These are phyloP conservation scores for Scaptomyza montana DNA, from an alignment of 1,140 invertebrate species.

Conservation along the genomic window DNA sequence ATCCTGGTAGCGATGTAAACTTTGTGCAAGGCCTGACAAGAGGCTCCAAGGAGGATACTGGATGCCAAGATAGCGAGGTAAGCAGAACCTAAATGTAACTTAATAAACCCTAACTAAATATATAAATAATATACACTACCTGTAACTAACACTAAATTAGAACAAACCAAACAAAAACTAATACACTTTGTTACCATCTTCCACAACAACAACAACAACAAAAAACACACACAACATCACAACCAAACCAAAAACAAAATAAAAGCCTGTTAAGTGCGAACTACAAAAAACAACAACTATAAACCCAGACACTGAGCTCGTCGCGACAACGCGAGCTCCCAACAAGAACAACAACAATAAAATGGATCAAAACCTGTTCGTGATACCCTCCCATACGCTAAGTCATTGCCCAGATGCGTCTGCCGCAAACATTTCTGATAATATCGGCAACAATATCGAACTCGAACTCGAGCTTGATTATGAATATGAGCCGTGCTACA, in stretches of 20 bases:
- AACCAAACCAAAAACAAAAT: constrained; percentile 49
- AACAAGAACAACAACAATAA: constrained; percentile 23
- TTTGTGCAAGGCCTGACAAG: constrained; percentile 73
- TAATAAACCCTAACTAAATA: background rate
- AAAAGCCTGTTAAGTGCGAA: constrained; percentile 54
- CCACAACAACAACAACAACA: constrained; percentile 53
- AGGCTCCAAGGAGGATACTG: constrained; percentile 56
- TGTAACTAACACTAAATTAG: constrained; percentile 54
- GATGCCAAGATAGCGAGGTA: constrained; percentile 81
- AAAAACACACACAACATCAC: constrained; percentile 44
- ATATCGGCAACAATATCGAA: constrained; percentile 37
- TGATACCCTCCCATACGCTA: constrained; percentile 71
- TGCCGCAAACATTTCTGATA: constrained; percentile 46
- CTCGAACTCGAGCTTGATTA: constrained; percentile 52
- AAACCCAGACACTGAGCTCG: constrained; percentile 37
- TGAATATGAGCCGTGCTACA: constrained; percentile 80
- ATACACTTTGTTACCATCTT: constrained; percentile 78
- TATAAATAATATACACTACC: background rate
- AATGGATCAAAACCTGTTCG: constrained; percentile 70
- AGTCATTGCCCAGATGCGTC: constrained; percentile 50
- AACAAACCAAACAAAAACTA: constrained; percentile 59
- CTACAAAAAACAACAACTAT: constrained; percentile 46
- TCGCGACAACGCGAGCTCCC: constrained; percentile 32
- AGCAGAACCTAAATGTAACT: background rate
- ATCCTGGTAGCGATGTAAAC: constrained; percentile 85